phyloP scores from a whole-genome alignment of 2,113 vertebrate species.

The Synodontis membranacea region DNA sequence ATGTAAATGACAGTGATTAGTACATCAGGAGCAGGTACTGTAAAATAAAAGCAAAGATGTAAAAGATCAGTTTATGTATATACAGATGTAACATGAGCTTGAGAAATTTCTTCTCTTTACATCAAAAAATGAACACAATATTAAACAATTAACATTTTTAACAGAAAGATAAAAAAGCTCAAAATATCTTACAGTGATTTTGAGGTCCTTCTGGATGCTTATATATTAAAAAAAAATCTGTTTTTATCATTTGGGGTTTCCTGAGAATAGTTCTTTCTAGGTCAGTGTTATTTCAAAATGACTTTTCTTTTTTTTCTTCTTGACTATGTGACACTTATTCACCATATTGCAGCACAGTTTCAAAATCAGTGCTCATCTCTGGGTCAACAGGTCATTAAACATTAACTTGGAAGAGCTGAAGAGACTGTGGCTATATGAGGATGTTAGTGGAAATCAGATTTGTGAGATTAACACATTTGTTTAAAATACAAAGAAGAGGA shows the following conservation, averaged over 20 bases:
- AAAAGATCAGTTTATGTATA: conserved; percentile 44
- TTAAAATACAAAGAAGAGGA: conserved; percentile 18
- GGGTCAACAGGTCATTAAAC: neutral
- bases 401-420: neutral
- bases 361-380: neutral
- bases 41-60: conserved; percentile 34
- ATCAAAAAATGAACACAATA: conserved; percentile 45
- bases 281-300: conserved; percentile 13
- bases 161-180: conserved; percentile 51
- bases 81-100: conserved; percentile 62
- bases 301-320: too few species aligned
- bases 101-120: conserved; percentile 55
- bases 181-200: conserved; percentile 33
- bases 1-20: neutral
- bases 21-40: conserved; percentile 28
- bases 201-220: conserved; percentile 48
- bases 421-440: conserved; percentile 3
- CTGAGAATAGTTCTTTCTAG: conserved; percentile 61
- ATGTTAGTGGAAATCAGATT: conserved; percentile 39
- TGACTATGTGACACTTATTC: neutral
- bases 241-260: conserved; percentile 56
- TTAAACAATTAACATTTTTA: conserved; percentile 67
- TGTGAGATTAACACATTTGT: neutral
- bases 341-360: conserved; percentile 7
- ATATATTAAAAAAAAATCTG: conserved; percentile 56